Conservation (phyloP, 2,888 invertebrate species). For the Lasioglossum morio region DNA sequence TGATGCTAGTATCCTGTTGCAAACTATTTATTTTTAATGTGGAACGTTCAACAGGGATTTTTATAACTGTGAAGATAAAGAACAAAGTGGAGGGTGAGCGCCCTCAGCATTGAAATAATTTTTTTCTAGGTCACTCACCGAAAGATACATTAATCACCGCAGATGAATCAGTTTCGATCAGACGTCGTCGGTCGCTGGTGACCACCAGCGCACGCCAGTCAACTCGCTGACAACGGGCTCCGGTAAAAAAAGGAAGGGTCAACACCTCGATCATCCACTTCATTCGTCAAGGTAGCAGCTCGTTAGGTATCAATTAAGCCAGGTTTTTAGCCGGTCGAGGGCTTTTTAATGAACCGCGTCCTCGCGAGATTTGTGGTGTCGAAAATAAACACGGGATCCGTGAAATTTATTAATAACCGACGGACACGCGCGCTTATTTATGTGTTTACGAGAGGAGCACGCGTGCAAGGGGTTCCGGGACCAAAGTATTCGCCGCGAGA, state of each 20-base stretch:
- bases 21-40: too few species aligned
- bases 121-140: not conserved
- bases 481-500: not conserved
- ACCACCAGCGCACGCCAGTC: not conserved
- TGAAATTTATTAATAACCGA: constrained; percentile 68
- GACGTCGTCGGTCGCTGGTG: not conserved
- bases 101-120: not conserved
- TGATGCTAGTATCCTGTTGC: too few species aligned
- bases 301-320: constrained; percentile 55
- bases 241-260: constrained; percentile 1
- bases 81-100: not conserved
- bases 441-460: constrained; percentile 43
- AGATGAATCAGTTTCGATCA: not conserved
- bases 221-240: not conserved
- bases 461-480: constrained; percentile 6
- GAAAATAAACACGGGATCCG: constrained; percentile 43
- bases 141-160: not conserved
- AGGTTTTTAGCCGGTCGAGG: constrained; percentile 32
- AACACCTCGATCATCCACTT: constrained; percentile 21
- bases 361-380: constrained; percentile 48
- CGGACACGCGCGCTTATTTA: constrained; percentile 48
- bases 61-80: not conserved
- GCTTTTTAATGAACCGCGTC: constrained; percentile 58
- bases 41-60: not conserved
- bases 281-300: constrained; percentile 50